Evolutionary conservation across 1,140 invertebrate species (phyloP).

Genomic region (Tribolium madens): DNA sequence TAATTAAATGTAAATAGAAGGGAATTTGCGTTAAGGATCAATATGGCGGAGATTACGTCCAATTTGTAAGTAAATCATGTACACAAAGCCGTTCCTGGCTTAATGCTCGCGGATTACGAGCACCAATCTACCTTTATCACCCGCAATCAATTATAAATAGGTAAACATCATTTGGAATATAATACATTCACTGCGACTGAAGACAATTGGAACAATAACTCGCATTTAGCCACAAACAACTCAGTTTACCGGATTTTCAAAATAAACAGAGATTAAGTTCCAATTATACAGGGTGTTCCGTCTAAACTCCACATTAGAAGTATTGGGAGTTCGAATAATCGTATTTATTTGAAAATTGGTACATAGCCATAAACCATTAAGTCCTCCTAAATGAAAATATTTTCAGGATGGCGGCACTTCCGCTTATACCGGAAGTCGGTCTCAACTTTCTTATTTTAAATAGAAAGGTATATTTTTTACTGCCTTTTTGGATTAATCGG

Average conservation of each 20-base stretch:
- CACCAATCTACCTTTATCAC: conserved; percentile 22
- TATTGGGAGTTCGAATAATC: no score
- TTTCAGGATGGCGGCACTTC: no score
- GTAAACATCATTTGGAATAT: conserved; percentile 6
- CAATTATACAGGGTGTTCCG: no score
- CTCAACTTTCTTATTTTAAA: no score
- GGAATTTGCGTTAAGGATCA: conserved; percentile 32
- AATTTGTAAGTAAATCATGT: conserved; percentile 44
- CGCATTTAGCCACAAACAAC: neutral
- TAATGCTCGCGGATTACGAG: conserved; percentile 13
- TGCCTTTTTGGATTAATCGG: no score
- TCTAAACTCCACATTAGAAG: no score
- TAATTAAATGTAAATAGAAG: conserved; percentile 44
- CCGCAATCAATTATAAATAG: conserved; percentile 31
- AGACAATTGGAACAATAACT: neutral
- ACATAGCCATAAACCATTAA: no score
- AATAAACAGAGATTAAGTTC: neutral
- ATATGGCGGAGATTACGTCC: conserved; percentile 35
- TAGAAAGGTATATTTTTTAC: no score
- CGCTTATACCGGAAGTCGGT: no score
- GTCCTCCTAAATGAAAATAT: no score
- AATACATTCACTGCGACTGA: neutral
- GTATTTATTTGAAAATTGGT: no score
- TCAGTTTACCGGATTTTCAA: neutral
- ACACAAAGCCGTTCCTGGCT: conserved; percentile 28